phyloP scores from a whole-genome alignment of 2,888 invertebrate species.

The Polymixis lichenea region DNA sequence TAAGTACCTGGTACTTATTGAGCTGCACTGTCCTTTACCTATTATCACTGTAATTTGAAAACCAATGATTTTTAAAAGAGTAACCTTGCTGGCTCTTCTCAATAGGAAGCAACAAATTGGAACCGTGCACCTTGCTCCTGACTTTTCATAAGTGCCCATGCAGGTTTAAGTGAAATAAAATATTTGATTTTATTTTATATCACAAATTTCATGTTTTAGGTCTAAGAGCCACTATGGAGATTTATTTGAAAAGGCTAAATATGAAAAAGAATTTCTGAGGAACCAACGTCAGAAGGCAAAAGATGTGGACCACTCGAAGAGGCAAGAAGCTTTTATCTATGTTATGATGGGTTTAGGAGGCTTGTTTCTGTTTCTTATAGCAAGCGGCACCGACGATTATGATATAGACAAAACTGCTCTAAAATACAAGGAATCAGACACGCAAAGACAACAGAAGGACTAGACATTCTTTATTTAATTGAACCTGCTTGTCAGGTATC shows the following conservation, averaged over 20 bases:
- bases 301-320: conserved; percentile 56
- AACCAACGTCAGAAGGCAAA: conserved; percentile 65
- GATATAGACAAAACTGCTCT: conserved; percentile 69
- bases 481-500: background rate
- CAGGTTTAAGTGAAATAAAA: too few relatives aligned
- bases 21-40: too few relatives aligned
- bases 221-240: conserved; percentile 89
- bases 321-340: conserved; percentile 78
- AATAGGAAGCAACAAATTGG: too few relatives aligned
- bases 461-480: background rate
- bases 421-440: background rate
- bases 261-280: conserved; percentile 75
- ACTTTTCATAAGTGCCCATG: too few relatives aligned
- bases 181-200: background rate
- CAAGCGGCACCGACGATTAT: conserved; percentile 78
- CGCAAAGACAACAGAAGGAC: background rate
- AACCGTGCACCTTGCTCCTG: too few relatives aligned
- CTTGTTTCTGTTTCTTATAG: conserved; percentile 72
- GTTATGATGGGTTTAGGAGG: conserved; percentile 70
- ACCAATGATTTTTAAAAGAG: too few relatives aligned
- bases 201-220: conserved; percentile 75
- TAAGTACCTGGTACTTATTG: too few relatives aligned
- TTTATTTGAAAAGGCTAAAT: conserved; percentile 76
- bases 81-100: too few relatives aligned
- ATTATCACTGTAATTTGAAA: too few relatives aligned